A percentile compares a stretch with the other conserved stretches of the same genome.
Evolutionary conservation across 2,113 vertebrate species (phyloP).

Genomic region (Indri indri): DNA sequence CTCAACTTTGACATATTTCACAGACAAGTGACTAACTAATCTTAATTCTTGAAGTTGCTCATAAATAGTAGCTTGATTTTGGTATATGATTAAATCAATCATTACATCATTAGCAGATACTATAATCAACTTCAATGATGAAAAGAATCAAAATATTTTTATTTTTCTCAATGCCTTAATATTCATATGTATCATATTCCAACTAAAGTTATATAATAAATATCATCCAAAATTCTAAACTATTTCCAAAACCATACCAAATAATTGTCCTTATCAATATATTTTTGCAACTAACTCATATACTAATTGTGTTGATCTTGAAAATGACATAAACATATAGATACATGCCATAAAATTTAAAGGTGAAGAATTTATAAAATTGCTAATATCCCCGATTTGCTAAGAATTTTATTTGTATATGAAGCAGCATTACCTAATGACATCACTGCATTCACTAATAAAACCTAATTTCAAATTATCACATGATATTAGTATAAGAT

Average conservation of each 20-base stretch:
- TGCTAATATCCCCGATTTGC: not conserved
- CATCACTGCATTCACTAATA: not conserved
- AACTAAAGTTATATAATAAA: slow-evolving; percentile 8
- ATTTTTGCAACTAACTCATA: not conserved
- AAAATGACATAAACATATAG: not conserved
- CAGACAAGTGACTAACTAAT: not conserved
- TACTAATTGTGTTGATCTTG: not conserved
- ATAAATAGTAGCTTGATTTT: not conserved
- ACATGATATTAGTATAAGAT: not conserved
- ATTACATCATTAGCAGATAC: not conserved
- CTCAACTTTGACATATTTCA: not conserved
- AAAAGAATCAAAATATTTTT: slow-evolving; percentile 24
- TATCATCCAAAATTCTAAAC: slow-evolving; percentile 12
- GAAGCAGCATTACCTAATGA: not conserved
- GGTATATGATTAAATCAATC: not conserved
- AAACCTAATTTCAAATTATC: not conserved
- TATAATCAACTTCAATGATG: not conserved
- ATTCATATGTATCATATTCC: not conserved
- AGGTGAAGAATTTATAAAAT: slow-evolving; percentile 23
- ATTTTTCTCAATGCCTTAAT: not conserved
- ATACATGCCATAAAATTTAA: not conserved
- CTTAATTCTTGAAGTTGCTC: slow-evolving; percentile 2
- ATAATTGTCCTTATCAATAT: not conserved
- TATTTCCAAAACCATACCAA: slow-evolving; percentile 16
- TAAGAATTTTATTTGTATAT: slow-evolving; percentile 4